Evolutionary conservation across 1,140 invertebrate species (phyloP), one percentile per base, ranked within the genome.

Genomic region (Eufriesea mexicana): DNA sequence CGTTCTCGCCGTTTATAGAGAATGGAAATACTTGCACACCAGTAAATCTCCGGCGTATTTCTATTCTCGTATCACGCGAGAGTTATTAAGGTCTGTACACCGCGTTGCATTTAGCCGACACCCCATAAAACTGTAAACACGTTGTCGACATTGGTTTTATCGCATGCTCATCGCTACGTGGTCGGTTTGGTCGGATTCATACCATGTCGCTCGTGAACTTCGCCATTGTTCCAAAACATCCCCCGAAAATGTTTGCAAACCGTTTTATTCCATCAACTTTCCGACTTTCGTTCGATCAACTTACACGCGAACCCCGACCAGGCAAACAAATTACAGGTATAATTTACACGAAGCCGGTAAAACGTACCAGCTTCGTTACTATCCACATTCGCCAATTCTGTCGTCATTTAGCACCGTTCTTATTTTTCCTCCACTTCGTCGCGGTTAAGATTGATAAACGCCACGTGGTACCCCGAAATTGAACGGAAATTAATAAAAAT

Each of bases 101-200:
- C 47, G 42, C 8, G 67, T 79, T 54, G 74, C 79, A 84, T 85
- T 88, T 72, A 72, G 59, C 74, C 79, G 62, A 82, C 86, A 88
- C 74, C 86, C 87, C 86, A 84, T 88, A 88, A 88, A 88, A 88
- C 86, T 85, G 86, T 79, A 85, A 85, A 88, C 86, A 83, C 74
- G 83, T 78, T 88, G 64, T 84, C 74, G 64, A 84, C 83, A 88
- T 82, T 82, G 86, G 83, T 88, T 88, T 88, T 88, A 88, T 88
- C 86, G 86, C 78, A 71, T 64, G 61, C 74, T 86, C 86, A 76
- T 79, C 67, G 55, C 57, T 55, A 74, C 74, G 64, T 49, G 49
- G 35, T n/a, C 25, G n/a, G 47, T 61, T 51, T 23, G 42, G 25
- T 57, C 55, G 83, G 70, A 82, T 87, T 74, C 86, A 82, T 70